phyloP scores from a whole-genome alignment of 2,113 vertebrate genomes.

The Cranoglanis bouderius region DNA sequence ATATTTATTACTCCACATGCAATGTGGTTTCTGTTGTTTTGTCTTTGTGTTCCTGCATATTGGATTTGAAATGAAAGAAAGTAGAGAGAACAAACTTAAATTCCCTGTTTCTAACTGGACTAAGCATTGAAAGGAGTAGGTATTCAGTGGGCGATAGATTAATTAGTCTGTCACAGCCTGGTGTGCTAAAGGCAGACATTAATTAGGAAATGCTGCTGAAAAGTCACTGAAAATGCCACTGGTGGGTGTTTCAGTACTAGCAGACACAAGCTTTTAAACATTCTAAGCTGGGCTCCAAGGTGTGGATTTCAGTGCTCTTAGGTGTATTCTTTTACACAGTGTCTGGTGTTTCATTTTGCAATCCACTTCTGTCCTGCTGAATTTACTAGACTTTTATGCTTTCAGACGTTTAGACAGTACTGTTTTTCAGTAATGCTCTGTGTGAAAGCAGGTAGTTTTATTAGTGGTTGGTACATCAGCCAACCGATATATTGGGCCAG shows the following conservation, averaged over 20 bases:
- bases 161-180: slow-evolving; percentile 49
- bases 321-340: slow-evolving; percentile 15
- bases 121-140: slow-evolving; percentile 7
- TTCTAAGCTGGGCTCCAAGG: background rate
- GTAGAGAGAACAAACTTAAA: background rate
- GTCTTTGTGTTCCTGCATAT: background rate
- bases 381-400: background rate
- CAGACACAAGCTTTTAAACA: slow-evolving; percentile 8
- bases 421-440: slow-evolving; percentile 1
- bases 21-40: background rate
- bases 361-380: background rate
- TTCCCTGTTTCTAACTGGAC: slow-evolving; percentile 28
- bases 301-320: background rate
- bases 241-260: slow-evolving; percentile 13
- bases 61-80: background rate
- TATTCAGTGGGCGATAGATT: slow-evolving; percentile 33
- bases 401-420: slow-evolving; percentile 2
- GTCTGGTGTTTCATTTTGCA: slow-evolving; percentile 11
- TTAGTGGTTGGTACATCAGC: background rate
- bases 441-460: slow-evolving; percentile 4
- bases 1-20: background rate
- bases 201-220: slow-evolving; percentile 43
- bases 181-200: slow-evolving; percentile 35
- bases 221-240: slow-evolving; percentile 23
- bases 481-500: background rate